phyloP scores from a whole-genome alignment of 2,888 invertebrate genomes.

The Hirtodrosophila trivittata region DNA sequence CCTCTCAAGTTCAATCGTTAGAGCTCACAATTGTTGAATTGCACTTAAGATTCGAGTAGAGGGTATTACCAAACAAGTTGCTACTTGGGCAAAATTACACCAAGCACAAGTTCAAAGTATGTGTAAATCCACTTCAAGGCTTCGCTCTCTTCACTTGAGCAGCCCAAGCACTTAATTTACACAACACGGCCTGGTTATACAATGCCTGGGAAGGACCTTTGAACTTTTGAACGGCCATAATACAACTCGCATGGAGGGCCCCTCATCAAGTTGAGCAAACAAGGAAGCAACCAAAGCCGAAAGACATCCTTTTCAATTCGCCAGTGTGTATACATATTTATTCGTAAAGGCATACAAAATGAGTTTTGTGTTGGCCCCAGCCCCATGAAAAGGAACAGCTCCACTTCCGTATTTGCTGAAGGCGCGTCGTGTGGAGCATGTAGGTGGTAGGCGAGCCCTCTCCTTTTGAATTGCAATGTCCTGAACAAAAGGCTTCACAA shows the following conservation, averaged over 20 bases:
- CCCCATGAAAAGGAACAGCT: conserved; percentile 59
- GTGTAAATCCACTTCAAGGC: conserved; percentile 58
- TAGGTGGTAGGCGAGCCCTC: conserved; percentile 12
- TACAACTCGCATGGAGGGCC: not conserved
- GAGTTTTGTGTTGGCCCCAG: conserved; percentile 59
- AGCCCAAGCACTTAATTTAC: conserved; percentile 58
- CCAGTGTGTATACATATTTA: conserved; percentile 36
- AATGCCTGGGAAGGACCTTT: conserved; percentile 64
- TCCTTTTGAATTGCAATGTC: conserved; percentile 37
- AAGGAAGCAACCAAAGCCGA: conserved; percentile 55
- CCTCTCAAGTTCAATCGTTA: not conserved
- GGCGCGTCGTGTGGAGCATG: not conserved
- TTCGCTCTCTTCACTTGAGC: conserved; percentile 17
- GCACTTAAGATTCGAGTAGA: conserved; percentile 48
- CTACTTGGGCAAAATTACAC: conserved; percentile 42
- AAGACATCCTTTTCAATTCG: conserved; percentile 52
- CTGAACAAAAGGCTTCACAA: conserved; percentile 15
- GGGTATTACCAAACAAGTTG: conserved; percentile 41
- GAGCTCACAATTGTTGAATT: conserved; percentile 46
- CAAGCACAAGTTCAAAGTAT: conserved; percentile 64
- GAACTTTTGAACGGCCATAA: conserved; percentile 54
- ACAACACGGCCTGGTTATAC: conserved; percentile 64
- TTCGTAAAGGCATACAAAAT: conserved; percentile 59
- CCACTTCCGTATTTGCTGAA: conserved; percentile 65
- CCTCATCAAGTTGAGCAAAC: conserved; percentile 54